Base-by-base conservation (phyloP, 2,113 vertebrate genomes). In the Capreolus pygargus region DNA sequence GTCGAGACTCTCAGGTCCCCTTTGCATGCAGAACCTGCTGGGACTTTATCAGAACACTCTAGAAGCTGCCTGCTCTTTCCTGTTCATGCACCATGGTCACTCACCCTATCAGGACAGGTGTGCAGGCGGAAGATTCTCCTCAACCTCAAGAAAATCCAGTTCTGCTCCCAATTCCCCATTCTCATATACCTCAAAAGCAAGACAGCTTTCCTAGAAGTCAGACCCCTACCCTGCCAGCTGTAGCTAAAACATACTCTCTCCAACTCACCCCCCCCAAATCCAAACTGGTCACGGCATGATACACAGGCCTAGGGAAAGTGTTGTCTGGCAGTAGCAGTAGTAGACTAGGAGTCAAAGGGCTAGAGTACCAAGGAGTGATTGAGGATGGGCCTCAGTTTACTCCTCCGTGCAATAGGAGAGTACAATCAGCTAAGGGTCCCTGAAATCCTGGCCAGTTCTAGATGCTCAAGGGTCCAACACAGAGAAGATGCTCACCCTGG, bases 81-180 rank as follows among this genome's bases (percentile, higher is more conserved):
- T 0, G 0, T 23, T 74, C 74, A 25, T 1, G 0, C 30, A 36
- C 58, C 16, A 1, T 1, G 28, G 33, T 87, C 67, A 19, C 33
- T 84, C 36, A 16, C 7, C 21, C n/a, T 61, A n/a, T 70, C 36
- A 23, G 64, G 58, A 74, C 47, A 61, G 87, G 45, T 4, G 9
- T 1, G 1, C 6, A 5, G 30, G 9, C 30, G 28, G 57, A 82
- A 93, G 45, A 21, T 28, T 89, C 83, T 28, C 54, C 45, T 67
- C 61, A 43, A 39, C 25, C 74, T 70, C 74, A 47, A 39, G 86
- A 86, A 86, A 90, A 78, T 12, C n/a, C 36, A 33, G n/a, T 45
- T 67, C 16, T 50, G 64, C 11, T 17, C 27, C 55, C 79, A 83
- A 39, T 21, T 89, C 39, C 39, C 6, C 4, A 45, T 85, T 91